Evolutionary conservation across 2,888 invertebrate species (phyloP).

Genomic region (Tipula vernalis): DNA sequence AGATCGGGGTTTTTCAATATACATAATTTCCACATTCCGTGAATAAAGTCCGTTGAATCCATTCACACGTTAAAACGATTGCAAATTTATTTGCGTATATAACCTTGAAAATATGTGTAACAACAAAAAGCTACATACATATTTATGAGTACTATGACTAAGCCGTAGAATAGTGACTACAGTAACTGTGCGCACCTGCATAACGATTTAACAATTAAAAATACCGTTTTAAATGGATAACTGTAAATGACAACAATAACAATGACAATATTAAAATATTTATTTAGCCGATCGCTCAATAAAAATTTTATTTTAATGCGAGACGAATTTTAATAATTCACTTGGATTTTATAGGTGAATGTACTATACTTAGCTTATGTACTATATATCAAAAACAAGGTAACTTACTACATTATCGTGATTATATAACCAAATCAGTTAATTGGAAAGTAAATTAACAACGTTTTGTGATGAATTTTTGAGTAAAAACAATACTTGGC

Average conservation of each 20-base stretch:
- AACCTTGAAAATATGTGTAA: too few relatives aligned
- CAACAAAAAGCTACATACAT: too few relatives aligned
- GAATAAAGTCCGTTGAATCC: not conserved
- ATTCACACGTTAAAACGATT: not conserved
- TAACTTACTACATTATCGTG: not conserved
- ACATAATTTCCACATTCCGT: not conserved
- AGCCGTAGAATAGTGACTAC: not conserved
- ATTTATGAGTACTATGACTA: not conserved
- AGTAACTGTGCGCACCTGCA: not conserved
- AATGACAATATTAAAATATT: too few relatives aligned
- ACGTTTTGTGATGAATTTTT: not conserved
- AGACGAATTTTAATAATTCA: not conserved
- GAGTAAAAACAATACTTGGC: not conserved
- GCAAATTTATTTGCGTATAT: not conserved
- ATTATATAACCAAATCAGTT: not conserved
- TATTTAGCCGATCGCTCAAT: not conserved
- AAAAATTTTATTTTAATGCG: not conserved
- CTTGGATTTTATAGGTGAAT: too few relatives aligned
- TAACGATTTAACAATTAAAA: not conserved
- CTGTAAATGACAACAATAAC: not conserved
- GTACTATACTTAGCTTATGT: not conserved
- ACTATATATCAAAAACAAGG: not conserved
- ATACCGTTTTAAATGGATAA: too few relatives aligned
- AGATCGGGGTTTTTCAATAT: not conserved
- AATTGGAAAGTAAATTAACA: not conserved